phyloP scores from a whole-genome alignment of 1,140 invertebrate species.

The Drosophila paulistorum region DNA sequence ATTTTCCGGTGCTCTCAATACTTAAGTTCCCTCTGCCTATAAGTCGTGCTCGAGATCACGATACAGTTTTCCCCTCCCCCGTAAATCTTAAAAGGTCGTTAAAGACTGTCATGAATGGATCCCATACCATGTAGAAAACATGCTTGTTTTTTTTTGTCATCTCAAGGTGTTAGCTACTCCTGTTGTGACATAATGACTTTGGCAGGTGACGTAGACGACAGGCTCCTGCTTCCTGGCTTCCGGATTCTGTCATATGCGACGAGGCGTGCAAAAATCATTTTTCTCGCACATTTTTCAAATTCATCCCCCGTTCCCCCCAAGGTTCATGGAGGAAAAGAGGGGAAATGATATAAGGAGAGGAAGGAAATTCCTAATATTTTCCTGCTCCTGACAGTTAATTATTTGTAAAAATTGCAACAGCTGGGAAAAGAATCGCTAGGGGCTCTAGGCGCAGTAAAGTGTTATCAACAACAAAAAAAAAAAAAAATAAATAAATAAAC shows the following conservation, averaged over 20 bases:
- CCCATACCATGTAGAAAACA: no score
- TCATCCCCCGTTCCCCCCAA: constrained; percentile 45
- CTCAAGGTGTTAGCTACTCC: constrained; percentile 25
- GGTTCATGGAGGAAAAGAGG: no score
- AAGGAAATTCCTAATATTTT: constrained; percentile 23
- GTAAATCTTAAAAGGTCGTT: no score
- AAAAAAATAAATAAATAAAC: no score
- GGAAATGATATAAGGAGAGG: neutral
- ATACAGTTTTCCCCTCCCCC: no score
- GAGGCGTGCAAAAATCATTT: no score
- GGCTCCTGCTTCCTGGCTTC: constrained; percentile 25
- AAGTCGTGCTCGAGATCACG: no score
- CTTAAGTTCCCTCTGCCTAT: no score
- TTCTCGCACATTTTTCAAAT: no score
- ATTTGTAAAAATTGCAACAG: constrained; percentile 72
- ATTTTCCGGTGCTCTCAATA: no score
- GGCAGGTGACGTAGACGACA: constrained; percentile 56
- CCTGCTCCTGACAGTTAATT: constrained; percentile 77
- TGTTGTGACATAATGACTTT: constrained; percentile 70
- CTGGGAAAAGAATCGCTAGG: constrained; percentile 19
- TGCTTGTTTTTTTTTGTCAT: constrained; percentile 21
- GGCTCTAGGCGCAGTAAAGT: constrained; percentile 38
- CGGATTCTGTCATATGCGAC: no score
- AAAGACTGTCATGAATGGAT: no score
- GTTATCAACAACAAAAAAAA: constrained; percentile 29